Base-by-base conservation (phyloP, 2,113 vertebrate genomes). In the Xenus cinereus region DNA sequence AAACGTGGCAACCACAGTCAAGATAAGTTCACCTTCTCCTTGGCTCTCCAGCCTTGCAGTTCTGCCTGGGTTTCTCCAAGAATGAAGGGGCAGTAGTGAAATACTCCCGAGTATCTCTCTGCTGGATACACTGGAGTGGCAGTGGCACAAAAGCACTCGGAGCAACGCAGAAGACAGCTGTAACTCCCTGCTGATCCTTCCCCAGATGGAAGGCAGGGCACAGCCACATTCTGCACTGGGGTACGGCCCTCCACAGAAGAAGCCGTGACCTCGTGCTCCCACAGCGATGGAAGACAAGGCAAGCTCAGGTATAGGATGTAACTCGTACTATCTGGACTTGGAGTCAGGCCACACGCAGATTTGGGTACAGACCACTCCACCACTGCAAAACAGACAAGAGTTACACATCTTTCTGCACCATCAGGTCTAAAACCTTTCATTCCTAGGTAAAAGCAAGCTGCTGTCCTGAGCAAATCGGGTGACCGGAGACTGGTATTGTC, bases 1-100 rank as follows among this genome's bases (percentile, higher is more conserved):
- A 54, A 74, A 66, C 59, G 53, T 4, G 8, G 27, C 60, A 84
- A 57, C 0, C 0, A 46, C 1, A 6, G 51, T 60, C 0, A 0
- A 74, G 51, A 12, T 37, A 84, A 64, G 32, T 9, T 9, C 7
- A 27, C 21, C 35, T 68, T 39, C 76, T 53, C 54, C 6, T 19
- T 0, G 0, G 10, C 51, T 43, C 77, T 71, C 78, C 74, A 68
- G 74, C 39, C 35, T 33, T 51, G 16, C 48, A 73, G 48, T 10
- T 85, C 66, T 64, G 48, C 82, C 45, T 85, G 12, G 0, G n/a
- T 17, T 85, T 83, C 57, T 72, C 41, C 7, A 3, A 53, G 62
- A 72, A 91, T 2, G 14, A 91, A 75, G 39, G 27, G 27, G 23
- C 41, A 66, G 26, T 6, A 43, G 27, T 56, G 60, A 67, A 91